These are phyloP conservation scores for Platerodrilus igneus DNA, from an alignment of 2,888 invertebrate species.

Conservation along the genomic window DNA sequence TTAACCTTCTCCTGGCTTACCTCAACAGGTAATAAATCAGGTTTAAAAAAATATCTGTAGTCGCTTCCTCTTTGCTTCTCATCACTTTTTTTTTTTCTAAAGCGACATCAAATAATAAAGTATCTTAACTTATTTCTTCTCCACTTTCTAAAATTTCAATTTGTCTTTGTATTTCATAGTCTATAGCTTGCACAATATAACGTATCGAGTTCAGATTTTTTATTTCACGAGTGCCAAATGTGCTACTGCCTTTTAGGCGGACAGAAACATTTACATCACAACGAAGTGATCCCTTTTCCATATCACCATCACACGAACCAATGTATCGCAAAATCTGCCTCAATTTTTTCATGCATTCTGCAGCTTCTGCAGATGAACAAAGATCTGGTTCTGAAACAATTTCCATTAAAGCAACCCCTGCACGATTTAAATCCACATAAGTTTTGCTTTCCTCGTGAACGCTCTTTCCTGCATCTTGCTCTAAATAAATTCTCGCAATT, in stretches of 20 bases:
- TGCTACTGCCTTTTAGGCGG: conserved; percentile 2
- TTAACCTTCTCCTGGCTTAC: no score
- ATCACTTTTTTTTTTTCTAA: no score
- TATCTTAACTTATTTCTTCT: no score
- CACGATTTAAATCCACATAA: conserved; percentile 7
- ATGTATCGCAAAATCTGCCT: conserved; percentile 2
- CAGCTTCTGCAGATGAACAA: conserved; percentile 6
- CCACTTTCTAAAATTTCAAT: no score
- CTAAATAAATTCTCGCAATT: conserved; percentile 1
- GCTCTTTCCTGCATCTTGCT: conserved; percentile 1
- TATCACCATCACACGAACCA: conserved; percentile 7
- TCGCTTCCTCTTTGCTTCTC: no score
- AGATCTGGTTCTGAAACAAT: conserved; percentile 6
- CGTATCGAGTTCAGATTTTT: conserved; percentile 8
- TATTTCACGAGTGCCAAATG: conserved; percentile 6
- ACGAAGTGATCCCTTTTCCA: conserved; percentile 9
- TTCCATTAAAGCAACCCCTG: conserved; percentile 7
- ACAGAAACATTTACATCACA: conserved; percentile 10
- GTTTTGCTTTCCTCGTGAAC: conserved; percentile 2
- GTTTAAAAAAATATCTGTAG: no score
- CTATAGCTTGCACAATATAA: no score
- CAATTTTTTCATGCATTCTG: conserved; percentile 5
- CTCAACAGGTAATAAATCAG: no score
- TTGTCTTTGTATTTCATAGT: no score
- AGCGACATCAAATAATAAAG: no score